These are phyloP conservation scores for Ametastegia equiseti DNA, from an alignment of 2,888 invertebrate genomes.

Conservation along the genomic window DNA sequence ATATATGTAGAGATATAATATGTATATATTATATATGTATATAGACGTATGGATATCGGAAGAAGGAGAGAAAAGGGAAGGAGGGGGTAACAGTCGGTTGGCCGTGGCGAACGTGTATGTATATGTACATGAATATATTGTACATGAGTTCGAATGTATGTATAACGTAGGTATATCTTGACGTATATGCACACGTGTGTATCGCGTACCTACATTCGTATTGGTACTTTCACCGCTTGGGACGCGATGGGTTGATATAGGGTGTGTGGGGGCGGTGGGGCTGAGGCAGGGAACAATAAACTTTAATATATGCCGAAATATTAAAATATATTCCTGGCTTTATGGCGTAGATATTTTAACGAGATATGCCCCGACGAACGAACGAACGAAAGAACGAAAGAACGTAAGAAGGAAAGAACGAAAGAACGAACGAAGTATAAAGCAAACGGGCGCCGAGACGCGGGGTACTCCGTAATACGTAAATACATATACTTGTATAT, in stretches of 20 bases:
- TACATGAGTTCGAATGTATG: not conserved
- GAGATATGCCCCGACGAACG: conserved; percentile 58
- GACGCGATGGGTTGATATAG: conserved; percentile 33
- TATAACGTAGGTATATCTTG: not conserved
- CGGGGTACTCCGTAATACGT: conserved; percentile 4
- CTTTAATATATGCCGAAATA: conserved; percentile 76
- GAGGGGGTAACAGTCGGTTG: no score
- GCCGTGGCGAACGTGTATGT: no score
- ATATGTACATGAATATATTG: not conserved
- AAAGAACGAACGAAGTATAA: no score
- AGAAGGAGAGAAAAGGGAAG: not conserved
- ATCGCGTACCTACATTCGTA: not conserved
- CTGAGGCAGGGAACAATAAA: conserved; percentile 68
- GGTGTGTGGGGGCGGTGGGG: conserved; percentile 19
- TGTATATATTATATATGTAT: no score
- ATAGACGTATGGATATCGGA: no score
- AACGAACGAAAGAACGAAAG: no score
- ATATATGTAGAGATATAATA: no score
- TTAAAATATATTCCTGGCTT: conserved; percentile 75
- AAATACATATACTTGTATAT: not conserved
- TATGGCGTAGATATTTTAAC: conserved; percentile 73
- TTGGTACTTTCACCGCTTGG: conserved; percentile 12
- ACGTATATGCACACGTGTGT: not conserved
- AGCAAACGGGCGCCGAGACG: conserved; percentile 27
- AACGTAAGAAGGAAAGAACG: no score